phyloP scores from a whole-genome alignment of 2,113 vertebrate genomes.

The Lophotis ruficrista region DNA sequence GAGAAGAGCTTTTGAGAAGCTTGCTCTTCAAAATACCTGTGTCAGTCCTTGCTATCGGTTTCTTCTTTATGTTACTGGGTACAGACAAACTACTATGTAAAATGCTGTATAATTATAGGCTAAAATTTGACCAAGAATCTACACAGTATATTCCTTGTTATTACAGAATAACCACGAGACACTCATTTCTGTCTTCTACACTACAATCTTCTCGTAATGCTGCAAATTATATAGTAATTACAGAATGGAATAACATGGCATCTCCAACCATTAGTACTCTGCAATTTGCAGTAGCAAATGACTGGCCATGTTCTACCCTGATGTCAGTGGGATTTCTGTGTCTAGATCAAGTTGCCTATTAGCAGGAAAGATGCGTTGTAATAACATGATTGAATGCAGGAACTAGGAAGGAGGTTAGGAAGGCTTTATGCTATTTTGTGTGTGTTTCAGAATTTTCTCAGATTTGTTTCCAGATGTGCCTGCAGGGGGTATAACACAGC shows the following conservation, averaged over 20 bases:
- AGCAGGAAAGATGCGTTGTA: background rate
- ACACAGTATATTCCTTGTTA: slow-evolving; percentile 22
- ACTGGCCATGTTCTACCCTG: background rate
- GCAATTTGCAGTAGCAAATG: background rate
- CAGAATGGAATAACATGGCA: background rate
- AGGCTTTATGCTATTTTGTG: background rate
- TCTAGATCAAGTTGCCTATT: background rate
- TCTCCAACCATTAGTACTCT: background rate
- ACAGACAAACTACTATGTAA: slow-evolving; percentile 21
- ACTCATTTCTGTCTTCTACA: slow-evolving; percentile 42
- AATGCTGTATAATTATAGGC: slow-evolving; percentile 34
- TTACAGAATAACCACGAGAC: slow-evolving; percentile 19
- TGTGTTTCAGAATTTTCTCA: background rate
- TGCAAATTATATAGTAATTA: slow-evolving; percentile 60
- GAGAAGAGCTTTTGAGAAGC: background rate
- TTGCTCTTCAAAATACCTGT: background rate
- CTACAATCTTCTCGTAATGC: slow-evolving; percentile 36
- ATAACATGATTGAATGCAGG: background rate
- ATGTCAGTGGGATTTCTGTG: background rate
- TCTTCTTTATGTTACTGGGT: background rate
- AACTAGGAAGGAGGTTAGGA: background rate
- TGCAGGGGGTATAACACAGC: background rate
- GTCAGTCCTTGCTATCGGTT: background rate
- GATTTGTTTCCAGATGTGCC: background rate
- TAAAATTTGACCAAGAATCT: slow-evolving; percentile 64